A percentile compares a stretch with the other conserved stretches of the same genome.
Conservation (phyloP, 2,113 vertebrate species). For the Sakesphorus luctuosus region DNA sequence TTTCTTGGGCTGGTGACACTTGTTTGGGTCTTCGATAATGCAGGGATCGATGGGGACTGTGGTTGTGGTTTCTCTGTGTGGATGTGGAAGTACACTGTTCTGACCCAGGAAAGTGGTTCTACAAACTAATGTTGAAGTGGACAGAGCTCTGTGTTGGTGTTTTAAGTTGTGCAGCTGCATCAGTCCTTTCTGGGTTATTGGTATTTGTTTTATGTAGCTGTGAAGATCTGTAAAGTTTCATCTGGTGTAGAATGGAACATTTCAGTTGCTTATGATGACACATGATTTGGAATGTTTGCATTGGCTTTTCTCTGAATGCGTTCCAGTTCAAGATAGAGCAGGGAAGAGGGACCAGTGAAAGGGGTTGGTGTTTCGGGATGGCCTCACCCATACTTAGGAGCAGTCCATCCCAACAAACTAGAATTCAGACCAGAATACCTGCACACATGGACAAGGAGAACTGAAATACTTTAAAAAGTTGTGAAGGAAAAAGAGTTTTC, state of each 20-base stretch:
- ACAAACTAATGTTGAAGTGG: background rate
- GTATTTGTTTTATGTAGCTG: background rate
- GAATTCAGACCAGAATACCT: background rate
- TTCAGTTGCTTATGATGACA: rapidly evolving
- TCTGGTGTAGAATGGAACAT: background rate
- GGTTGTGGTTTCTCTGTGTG: background rate
- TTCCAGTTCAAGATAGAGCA: background rate
- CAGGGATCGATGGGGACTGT: background rate
- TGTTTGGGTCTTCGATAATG: background rate
- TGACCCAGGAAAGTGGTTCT: background rate
- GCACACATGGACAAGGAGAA: background rate
- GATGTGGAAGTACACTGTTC: background rate
- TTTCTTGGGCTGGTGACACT: background rate
- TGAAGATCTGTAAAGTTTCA: background rate
- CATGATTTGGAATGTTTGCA: background rate
- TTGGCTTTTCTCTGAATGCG: background rate
- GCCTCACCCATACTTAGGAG: background rate
- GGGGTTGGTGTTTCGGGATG: background rate
- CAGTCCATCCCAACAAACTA: rapidly evolving
- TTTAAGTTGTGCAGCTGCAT: background rate
- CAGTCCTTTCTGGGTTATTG: background rate
- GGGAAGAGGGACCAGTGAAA: background rate
- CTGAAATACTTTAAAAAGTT: background rate
- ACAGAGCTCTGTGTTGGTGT: background rate
- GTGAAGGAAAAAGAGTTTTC: background rate